These are phyloP conservation scores for Caenorhabditis zanzibari DNA, from an alignment of 2,888 invertebrate species.

Conservation along the genomic window DNA sequence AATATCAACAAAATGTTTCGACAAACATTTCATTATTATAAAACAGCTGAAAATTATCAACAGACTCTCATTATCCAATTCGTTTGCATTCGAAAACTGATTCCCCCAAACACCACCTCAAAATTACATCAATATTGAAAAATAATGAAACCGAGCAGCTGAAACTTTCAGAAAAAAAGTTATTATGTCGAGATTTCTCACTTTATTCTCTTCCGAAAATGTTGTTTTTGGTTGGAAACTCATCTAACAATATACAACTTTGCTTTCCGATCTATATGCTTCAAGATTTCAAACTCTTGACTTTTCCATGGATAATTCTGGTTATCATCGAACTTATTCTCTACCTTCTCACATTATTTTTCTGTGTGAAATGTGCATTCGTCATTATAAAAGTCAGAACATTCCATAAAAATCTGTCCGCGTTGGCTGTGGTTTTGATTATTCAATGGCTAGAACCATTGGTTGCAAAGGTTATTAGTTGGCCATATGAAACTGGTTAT, in stretches of 20 bases:
- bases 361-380: slow-evolving; percentile 12
- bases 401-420: slow-evolving; percentile 43
- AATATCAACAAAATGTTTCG: not conserved
- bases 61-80: slow-evolving; percentile 15
- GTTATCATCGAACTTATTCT: slow-evolving; percentile 14
- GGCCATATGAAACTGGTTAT: slow-evolving; percentile 39
- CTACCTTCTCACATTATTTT: slow-evolving; percentile 6
- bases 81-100: not conserved
- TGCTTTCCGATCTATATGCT: slow-evolving; percentile 24
- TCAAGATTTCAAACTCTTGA: slow-evolving; percentile 12
- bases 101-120: not conserved
- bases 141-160: slow-evolving; percentile 9
- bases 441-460: slow-evolving; percentile 33
- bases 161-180: not conserved
- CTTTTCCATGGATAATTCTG: slow-evolving; percentile 15
- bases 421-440: slow-evolving; percentile 21
- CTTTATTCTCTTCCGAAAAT: not conserved
- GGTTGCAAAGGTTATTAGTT: slow-evolving; percentile 18
- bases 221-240: slow-evolving; percentile 41
- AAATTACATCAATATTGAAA: not conserved
- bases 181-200: not conserved
- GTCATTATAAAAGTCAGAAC: slow-evolving; percentile 12
- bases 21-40: not conserved
- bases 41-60: slow-evolving; percentile 10
- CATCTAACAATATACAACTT: slow-evolving; percentile 17